phyloP scores from a whole-genome alignment of 2,113 vertebrate species.

The Oreochromis aureus region DNA sequence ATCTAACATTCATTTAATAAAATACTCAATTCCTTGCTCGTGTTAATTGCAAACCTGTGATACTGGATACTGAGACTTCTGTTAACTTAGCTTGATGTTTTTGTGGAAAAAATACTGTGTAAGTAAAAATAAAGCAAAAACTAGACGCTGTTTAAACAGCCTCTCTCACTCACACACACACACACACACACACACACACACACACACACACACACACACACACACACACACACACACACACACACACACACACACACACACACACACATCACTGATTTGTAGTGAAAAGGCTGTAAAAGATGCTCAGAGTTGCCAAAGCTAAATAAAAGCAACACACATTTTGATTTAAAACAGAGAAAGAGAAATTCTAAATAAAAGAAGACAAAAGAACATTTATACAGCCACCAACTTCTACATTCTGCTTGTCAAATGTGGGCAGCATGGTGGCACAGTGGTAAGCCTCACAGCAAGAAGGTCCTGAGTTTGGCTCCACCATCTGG shows the following conservation, averaged over 20 bases:
- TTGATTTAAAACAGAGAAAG: not conserved
- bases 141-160: not conserved
- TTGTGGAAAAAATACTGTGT: too few relatives aligned
- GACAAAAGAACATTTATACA: not conserved
- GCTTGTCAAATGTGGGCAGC: not conserved
- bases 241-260: too few relatives aligned
- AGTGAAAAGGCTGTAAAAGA: not conserved
- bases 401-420: rapidly evolving
- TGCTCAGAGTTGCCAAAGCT: not conserved
- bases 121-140: not conserved
- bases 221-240: not conserved
- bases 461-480: not conserved
- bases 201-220: not conserved
- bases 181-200: not conserved
- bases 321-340: not conserved
- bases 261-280: not conserved
- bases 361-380: not conserved
- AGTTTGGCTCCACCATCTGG: rapidly evolving
- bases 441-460: not conserved
- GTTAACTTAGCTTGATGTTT: not conserved
- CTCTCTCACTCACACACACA: rapidly evolving
- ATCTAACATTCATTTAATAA: rapidly evolving
- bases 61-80: not conserved
- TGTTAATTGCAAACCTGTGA: not conserved
- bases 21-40: not conserved